Evolutionary conservation across 2,797 vertebrate genomes (phyloP).

Genomic region (Sebastes variabilis): DNA sequence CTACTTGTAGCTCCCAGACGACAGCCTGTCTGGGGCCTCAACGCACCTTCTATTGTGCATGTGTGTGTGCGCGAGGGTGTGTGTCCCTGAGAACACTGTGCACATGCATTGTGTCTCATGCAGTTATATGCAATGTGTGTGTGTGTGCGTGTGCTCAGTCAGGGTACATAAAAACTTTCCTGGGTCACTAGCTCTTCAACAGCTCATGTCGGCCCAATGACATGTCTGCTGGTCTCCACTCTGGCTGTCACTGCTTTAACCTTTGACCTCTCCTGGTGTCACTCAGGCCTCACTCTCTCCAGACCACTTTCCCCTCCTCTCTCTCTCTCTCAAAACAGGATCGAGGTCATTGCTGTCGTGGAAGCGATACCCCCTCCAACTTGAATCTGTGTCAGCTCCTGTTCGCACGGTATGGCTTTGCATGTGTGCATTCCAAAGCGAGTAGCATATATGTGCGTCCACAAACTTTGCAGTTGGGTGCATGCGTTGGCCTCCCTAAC

Average conservation of each 20-base stretch:
- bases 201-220: constrained; percentile 62
- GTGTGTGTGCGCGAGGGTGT: constrained; percentile 47
- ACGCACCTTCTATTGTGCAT: constrained; percentile 80
- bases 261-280: constrained; percentile 63
- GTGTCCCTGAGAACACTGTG: constrained; percentile 26
- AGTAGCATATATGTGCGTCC: background rate
- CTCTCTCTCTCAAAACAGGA: constrained; percentile 31
- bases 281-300: constrained; percentile 38
- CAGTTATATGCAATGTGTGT: background rate
- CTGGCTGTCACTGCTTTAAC: constrained; percentile 62
- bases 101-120: constrained; percentile 26
- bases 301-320: constrained; percentile 37
- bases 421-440: constrained; percentile 21
- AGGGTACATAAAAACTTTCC: constrained; percentile 49
- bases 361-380: constrained; percentile 28
- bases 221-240: constrained; percentile 47
- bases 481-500: constrained; percentile 29
- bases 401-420: constrained; percentile 19
- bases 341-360: constrained; percentile 52
- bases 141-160: background rate
- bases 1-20: constrained; percentile 71
- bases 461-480: constrained; percentile 20
- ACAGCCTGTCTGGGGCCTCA: constrained; percentile 81
- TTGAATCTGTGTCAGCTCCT: constrained; percentile 45
- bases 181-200: constrained; percentile 68